A percentile compares a stretch with the other conserved stretches of the same genome.
Conservation (phyloP, 2,888 invertebrate species). For the Eupithecia vulgata region DNA sequence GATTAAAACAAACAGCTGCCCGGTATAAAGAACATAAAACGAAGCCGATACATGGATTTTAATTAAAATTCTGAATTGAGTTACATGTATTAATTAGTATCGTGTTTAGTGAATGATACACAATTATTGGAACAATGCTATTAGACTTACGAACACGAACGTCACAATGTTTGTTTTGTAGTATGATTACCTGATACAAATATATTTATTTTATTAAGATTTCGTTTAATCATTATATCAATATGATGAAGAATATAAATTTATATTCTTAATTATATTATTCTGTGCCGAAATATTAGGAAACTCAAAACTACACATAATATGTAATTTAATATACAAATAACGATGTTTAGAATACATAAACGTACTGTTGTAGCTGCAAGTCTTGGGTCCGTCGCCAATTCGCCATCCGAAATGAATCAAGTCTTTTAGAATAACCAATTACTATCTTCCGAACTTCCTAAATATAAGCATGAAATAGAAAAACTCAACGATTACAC, state of each 20-base stretch:
- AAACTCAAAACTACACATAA: too few species aligned
- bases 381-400: background rate
- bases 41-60: conserved; percentile 4
- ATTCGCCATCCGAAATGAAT: too few species aligned
- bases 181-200: conserved; percentile 53
- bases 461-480: too few species aligned
- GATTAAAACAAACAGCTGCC: conserved; percentile 10
- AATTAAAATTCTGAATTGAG: conserved; percentile 11
- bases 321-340: too few species aligned
- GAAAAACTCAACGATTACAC: too few species aligned
- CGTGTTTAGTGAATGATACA: background rate
- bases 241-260: too few species aligned
- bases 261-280: background rate
- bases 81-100: conserved; percentile 1
- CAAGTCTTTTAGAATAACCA: too few species aligned
- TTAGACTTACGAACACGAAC: conserved; percentile 18
- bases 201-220: conserved; percentile 15
- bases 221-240: background rate
- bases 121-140: conserved; percentile 7
- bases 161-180: background rate
- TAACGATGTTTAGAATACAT: background rate
- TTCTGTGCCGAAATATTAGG: background rate
- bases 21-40: conserved; percentile 1
- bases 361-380: background rate
- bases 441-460: too few species aligned